Evolutionary conservation across 2,888 invertebrate genomes (phyloP), one percentile per base, ranked within the genome.

Genomic region (Epirrhoe alternata): DNA sequence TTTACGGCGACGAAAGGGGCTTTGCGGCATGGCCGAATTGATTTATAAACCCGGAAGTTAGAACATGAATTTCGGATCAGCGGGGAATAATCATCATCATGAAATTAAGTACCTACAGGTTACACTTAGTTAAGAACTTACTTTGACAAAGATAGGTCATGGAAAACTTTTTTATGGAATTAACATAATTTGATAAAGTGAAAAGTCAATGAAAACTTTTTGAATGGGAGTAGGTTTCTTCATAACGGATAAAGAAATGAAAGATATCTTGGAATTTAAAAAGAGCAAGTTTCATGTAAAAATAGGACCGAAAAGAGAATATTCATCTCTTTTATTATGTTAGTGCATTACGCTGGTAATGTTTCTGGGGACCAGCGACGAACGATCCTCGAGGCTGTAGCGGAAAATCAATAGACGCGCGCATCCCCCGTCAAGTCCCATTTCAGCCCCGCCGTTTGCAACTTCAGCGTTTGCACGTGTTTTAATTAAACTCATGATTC

Each of bases 391-490:
- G 77, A 72, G 66, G 67, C 67, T 67, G 63, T 49, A 47, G 71
- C 54, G 73, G 77, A 85, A 89, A 92, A 92, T 92, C 92, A 84
- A 92, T 92, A 92, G 90, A 80, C 90, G 90, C 92, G 92, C 92
- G 92, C 92, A 90, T 77, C 74, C 70, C 75, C 68, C 68, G 72
- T 62, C 71, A 74, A 72, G 68, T 68, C 68, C 68, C 75, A 70
- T 70, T 69, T 70, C 73, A 76, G 72, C 78, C 71, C 71, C 61
- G 52, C 65, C 70, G 66, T 74, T 76, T 80, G 75, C 79, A 84
- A 86, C 80, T 85, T 75, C 75, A 80, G 84, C 84, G 80, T 83
- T 82, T 77, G 82, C 79, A 74, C 74, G 77, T 72, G 77, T 72
- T 71, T 72, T 77, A 79, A 79, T 79, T 74, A 74, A 69, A 71